phyloP scores from a whole-genome alignment of 1,140 invertebrate species.

The Anastrepha obliqua region DNA sequence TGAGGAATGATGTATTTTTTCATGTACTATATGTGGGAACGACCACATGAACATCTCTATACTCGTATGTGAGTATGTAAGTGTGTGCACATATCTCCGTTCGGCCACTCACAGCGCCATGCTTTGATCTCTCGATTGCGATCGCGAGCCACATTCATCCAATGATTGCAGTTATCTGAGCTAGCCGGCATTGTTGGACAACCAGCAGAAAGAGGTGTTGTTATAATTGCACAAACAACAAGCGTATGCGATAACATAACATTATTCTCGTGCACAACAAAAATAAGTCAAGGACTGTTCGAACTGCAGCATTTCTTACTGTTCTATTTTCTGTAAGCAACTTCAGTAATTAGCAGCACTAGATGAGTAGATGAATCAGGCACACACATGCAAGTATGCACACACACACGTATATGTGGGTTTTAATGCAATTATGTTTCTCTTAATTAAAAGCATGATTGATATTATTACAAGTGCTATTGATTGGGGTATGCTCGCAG shows the following conservation, averaged over 20 bases:
- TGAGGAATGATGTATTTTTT: background rate
- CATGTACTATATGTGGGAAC: background rate
- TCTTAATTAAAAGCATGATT: no score
- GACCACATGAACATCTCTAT: background rate
- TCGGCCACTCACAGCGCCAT: background rate
- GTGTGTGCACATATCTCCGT: background rate
- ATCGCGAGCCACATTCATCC: background rate
- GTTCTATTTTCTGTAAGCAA: background rate
- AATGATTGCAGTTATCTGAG: background rate
- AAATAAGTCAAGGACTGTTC: background rate
- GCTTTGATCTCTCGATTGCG: background rate
- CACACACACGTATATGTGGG: no score
- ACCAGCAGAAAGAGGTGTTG: background rate
- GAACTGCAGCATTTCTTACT: background rate
- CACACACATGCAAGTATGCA: no score
- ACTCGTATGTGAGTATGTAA: background rate
- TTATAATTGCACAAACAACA: background rate
- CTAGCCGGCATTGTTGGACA: background rate
- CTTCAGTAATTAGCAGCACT: no score
- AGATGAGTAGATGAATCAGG: no score
- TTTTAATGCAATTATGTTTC: no score
- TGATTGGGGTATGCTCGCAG: no score
- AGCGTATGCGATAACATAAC: background rate
- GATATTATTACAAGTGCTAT: no score
- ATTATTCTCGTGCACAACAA: background rate